These are phyloP conservation scores for Apodemia duryi DNA, from an alignment of 2,888 invertebrate genomes.

Conservation along the genomic window DNA sequence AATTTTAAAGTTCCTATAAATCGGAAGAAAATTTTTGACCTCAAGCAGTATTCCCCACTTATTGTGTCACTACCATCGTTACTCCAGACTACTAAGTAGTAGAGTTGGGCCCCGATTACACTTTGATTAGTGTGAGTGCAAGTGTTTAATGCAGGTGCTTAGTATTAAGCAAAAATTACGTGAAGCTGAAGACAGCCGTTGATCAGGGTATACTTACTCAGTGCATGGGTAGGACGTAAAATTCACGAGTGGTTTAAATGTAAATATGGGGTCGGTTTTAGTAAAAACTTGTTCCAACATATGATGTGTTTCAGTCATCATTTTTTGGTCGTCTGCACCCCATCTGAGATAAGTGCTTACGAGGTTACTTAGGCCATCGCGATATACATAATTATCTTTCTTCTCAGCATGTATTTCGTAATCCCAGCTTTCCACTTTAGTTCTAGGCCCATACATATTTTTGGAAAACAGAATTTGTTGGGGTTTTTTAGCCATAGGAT, in stretches of 20 bases:
- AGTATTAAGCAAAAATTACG: too few relatives aligned
- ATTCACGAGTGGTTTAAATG: conserved; percentile 66
- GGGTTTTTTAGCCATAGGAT: conserved; percentile 61
- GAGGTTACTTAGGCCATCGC: conserved; percentile 63
- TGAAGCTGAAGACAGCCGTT: too few relatives aligned
- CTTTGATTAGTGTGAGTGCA: too few relatives aligned
- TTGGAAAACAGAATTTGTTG: conserved; percentile 68
- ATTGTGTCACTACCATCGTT: too few relatives aligned
- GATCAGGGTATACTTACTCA: conserved; percentile 51
- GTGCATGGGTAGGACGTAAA: conserved; percentile 72
- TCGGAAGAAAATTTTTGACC: too few relatives aligned
- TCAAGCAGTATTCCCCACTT: too few relatives aligned
- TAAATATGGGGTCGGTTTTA: conserved; percentile 61
- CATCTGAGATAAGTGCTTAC: conserved; percentile 68
- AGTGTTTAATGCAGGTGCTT: too few relatives aligned
- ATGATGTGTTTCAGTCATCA: conserved; percentile 63
- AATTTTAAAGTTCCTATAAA: too few relatives aligned
- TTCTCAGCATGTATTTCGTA: conserved; percentile 56
- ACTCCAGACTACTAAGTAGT: too few relatives aligned
- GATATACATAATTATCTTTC: conserved; percentile 72
- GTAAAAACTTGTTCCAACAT: conserved; percentile 67
- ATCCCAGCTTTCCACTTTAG: conserved; percentile 72
- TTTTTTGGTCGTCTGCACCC: conserved; percentile 59
- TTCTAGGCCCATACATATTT: conserved; percentile 54
- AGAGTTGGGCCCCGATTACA: too few relatives aligned